These are phyloP conservation scores for Spodoptera exigua DNA, from an alignment of 2,888 invertebrate genomes.

Conservation along the genomic window DNA sequence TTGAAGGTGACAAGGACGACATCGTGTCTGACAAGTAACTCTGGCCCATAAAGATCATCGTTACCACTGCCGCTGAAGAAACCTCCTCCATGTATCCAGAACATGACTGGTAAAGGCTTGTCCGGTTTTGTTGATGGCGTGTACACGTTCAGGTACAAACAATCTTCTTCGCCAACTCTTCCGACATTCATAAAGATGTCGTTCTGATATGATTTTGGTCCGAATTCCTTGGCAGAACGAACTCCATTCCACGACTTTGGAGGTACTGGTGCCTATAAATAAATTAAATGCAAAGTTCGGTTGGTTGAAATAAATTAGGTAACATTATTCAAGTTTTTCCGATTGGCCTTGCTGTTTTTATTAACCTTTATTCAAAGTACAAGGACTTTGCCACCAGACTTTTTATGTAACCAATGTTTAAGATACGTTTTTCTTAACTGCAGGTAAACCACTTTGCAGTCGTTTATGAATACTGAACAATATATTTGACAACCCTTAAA, in stretches of 20 bases:
- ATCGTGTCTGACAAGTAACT: constrained; percentile 61
- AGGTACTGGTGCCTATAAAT: constrained; percentile 55
- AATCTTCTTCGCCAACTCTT: constrained; percentile 55
- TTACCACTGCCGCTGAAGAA: constrained; percentile 62
- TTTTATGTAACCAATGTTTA: too few species aligned
- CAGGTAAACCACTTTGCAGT: too few species aligned
- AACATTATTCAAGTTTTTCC: too few species aligned
- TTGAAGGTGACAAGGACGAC: constrained; percentile 62
- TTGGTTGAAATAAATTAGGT: too few species aligned
- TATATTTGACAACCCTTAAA: too few species aligned
- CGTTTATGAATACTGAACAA: too few species aligned
- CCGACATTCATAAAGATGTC: constrained; percentile 28
- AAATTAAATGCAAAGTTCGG: background rate
- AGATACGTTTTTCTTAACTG: too few species aligned
- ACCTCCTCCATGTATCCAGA: constrained; percentile 63
- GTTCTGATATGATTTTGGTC: constrained; percentile 45
- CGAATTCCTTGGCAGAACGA: constrained; percentile 64
- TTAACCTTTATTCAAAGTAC: too few species aligned
- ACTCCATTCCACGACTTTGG: constrained; percentile 68
- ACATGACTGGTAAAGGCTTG: constrained; percentile 60
- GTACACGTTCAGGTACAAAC: constrained; percentile 67
- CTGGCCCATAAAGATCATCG: constrained; percentile 59
- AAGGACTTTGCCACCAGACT: too few species aligned
- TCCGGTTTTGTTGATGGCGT: constrained; percentile 58
- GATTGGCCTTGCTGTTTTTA: too few species aligned